A percentile compares a stretch with the other conserved stretches of the same genome.
phyloP scores from a whole-genome alignment of 2,797 vertebrate genomes.

The Fistularia commersonii region DNA sequence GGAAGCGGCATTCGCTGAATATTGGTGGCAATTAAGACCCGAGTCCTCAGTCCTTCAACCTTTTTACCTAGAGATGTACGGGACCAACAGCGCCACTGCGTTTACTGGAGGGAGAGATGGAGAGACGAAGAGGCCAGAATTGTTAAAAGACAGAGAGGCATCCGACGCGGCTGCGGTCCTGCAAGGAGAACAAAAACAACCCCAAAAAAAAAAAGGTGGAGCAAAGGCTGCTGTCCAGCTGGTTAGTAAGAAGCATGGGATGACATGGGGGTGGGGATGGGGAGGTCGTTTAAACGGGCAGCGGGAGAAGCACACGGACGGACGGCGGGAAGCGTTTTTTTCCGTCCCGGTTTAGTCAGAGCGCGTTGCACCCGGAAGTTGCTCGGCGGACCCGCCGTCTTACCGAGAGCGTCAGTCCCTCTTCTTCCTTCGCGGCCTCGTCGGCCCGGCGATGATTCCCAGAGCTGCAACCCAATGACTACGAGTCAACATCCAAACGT shows the following conservation, averaged over 20 bases:
- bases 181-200: neutral
- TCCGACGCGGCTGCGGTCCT: neutral
- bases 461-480: conserved; percentile 62
- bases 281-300: no score
- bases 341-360: no score
- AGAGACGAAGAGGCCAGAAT: no score
- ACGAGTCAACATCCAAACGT: conserved; percentile 29
- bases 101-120: conserved; percentile 13
- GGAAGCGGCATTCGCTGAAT: no score
- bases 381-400: conserved; percentile 19
- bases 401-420: conserved; percentile 42
- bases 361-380: no score
- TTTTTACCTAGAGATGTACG: neutral
- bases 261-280: no score
- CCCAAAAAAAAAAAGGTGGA: no score
- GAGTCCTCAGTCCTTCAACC: neutral
- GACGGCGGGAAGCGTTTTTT: no score
- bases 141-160: no score
- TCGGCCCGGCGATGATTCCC: neutral
- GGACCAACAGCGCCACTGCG: rapidly evolving
- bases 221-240: no score
- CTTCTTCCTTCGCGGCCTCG: conserved; percentile 15
- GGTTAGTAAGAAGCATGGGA: no score
- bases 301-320: no score
- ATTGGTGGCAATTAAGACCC: neutral